Evolutionary conservation across 1,140 invertebrate species (phyloP), one percentile per base, ranked within the genome.

Genomic region (Samia ricini): DNA sequence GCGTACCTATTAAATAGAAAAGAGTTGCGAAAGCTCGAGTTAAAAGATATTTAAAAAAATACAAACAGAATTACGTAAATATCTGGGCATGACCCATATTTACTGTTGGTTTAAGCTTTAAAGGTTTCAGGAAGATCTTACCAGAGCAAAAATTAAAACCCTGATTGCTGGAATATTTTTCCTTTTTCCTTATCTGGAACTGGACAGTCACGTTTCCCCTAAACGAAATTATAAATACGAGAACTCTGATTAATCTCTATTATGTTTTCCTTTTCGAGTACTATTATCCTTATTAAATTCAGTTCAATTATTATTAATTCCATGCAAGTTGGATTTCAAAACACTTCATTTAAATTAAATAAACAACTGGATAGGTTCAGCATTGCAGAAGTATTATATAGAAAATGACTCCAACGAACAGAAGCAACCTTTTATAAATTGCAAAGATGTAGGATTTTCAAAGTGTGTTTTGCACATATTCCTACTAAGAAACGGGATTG

Each of bases 121-220:
- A 57, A 56, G 50, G 51, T 50, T 42, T 57, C 26, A 56, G 20
- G 29, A 50, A 29, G 63, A 64, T 64, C 60, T 64, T 60, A 60
- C 63, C 36, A 56, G 57, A 33, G 21, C 49, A 51, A 64, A 60
- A 64, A 64, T 64, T 64, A 64, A 64, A 64, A 64, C 50, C 60
- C 63, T 60, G 63, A 64, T 64, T 64, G 63, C 36, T 56, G 56
- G 60, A 50, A 60, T 52, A 33, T 63, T 62, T 63, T 64, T 56
- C 56, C 56, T 64, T 64, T 64, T 64, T 36, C 51, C 33, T 63
- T 56, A 51, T 55, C 58, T 50, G 56, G 26, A 64, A 64, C 60
- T 64, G 63, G 57, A 64, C 33, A 36, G 50, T 55, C 51, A 56
- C 50, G 56, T 33, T 59, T 49, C 36, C 50, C 51, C 55, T 56